Percentiles rank a stretch among this genome's conserved stretches.
phyloP scores from a whole-genome alignment of 2,113 vertebrate species.

The Cyanocitta stelleri region DNA sequence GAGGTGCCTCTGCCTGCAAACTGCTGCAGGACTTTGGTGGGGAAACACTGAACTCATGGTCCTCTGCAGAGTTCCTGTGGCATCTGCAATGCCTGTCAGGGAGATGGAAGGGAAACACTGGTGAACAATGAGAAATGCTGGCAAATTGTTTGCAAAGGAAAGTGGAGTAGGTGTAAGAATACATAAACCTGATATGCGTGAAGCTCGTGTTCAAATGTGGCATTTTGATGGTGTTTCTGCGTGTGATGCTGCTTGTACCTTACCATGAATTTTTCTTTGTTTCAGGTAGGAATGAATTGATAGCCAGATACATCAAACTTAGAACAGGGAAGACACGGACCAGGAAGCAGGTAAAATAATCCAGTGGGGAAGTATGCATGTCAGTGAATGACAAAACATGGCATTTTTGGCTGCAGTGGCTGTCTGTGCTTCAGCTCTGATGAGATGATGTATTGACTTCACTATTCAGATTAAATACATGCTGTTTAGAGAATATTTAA shows the following conservation, averaged over 20 bases:
- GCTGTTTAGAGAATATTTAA: conserved; percentile 29
- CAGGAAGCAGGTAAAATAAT: conserved; percentile 93
- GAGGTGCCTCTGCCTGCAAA: neutral
- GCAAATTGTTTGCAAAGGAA: neutral
- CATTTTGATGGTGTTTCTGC: neutral
- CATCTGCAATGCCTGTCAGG: neutral
- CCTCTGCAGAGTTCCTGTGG: neutral
- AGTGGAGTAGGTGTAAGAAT: neutral
- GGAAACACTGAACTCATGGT: neutral
- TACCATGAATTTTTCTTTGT: conserved; percentile 69
- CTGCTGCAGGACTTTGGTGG: neutral
- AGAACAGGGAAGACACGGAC: conserved; percentile 98
- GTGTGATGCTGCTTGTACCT: conserved; percentile 15
- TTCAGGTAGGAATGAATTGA: conserved; percentile 98
- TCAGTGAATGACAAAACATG: conserved; percentile 54
- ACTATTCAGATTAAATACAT: conserved; percentile 21
- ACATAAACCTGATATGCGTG: neutral
- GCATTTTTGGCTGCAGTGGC: conserved; percentile 70
- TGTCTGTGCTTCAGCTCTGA: conserved; percentile 74
- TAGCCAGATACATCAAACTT: conserved; percentile 99
- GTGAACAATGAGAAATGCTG: neutral
- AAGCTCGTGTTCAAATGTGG: neutral
- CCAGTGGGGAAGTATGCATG: conserved; percentile 64
- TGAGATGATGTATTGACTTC: conserved; percentile 58
- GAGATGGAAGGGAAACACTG: neutral